Conservation (phyloP, 2,113 vertebrate species). For the Equus quagga region DNA sequence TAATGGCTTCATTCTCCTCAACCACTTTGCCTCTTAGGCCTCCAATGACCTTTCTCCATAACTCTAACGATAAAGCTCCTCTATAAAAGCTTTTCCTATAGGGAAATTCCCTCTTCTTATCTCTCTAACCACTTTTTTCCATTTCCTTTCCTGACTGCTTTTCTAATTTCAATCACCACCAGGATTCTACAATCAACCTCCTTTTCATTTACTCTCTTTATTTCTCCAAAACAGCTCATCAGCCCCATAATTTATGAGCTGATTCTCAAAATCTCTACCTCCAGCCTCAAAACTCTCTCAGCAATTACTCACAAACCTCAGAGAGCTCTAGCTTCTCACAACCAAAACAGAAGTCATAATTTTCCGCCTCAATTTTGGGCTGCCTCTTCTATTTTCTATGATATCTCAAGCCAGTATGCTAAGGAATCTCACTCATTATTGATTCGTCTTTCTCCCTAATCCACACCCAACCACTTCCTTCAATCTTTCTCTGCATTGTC, state of each 20-base stretch:
- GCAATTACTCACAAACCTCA: background rate
- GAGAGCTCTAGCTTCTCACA: background rate
- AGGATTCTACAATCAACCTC: background rate
- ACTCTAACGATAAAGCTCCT: background rate
- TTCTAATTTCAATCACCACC: background rate
- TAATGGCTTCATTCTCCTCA: background rate
- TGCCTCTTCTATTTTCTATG: background rate
- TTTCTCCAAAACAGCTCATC: background rate
- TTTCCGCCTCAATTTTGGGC: background rate
- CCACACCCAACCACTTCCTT: background rate
- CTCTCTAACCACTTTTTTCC: background rate
- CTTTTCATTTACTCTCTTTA: background rate
- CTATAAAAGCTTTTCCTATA: background rate
- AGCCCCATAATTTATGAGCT: background rate
- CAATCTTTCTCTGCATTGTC: background rate
- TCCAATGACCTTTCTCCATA: background rate
- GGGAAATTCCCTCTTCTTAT: background rate
- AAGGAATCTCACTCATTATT: background rate
- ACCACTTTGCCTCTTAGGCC: background rate
- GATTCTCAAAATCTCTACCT: slow-evolving; percentile 4
- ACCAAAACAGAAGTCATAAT: background rate
- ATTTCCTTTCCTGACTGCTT: background rate
- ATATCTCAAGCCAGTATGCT: background rate
- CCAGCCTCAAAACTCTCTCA: background rate
- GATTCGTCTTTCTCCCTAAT: background rate